Evolutionary conservation across 2,888 invertebrate genomes (phyloP).

Genomic region (Folsomia manolachei): DNA sequence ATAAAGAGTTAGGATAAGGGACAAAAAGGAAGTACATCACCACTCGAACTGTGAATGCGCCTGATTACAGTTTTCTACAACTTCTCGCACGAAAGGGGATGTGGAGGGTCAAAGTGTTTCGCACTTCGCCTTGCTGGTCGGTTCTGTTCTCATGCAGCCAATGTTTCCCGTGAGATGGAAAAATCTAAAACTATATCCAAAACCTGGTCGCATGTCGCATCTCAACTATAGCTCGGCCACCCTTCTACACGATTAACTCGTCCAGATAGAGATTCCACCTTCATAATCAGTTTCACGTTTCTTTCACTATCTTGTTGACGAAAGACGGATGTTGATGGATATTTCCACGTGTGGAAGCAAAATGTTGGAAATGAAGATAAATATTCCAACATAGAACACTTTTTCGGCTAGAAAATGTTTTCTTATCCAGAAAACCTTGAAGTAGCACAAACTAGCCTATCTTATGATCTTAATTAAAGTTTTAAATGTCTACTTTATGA

Average conservation of each 20-base stretch:
- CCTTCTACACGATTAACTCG: background rate
- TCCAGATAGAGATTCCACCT: no score
- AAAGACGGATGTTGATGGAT: background rate
- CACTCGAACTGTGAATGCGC: background rate
- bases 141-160: background rate
- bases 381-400: no score
- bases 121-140: no score
- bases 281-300: background rate
- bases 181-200: no score
- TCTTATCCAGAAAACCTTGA: no score
- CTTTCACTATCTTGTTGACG: background rate
- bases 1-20: background rate
- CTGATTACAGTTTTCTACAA: background rate
- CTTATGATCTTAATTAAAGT: no score
- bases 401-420: no score
- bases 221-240: background rate
- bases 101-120: background rate
- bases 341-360: background rate
- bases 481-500: no score
- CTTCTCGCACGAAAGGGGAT: background rate
- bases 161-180: slow-evolving; percentile 3
- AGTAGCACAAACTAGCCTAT: no score
- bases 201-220: no score
- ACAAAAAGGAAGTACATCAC: background rate
- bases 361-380: no score